phyloP scores from a whole-genome alignment of 2,888 invertebrate genomes.

The Keiferia lycopersicella region DNA sequence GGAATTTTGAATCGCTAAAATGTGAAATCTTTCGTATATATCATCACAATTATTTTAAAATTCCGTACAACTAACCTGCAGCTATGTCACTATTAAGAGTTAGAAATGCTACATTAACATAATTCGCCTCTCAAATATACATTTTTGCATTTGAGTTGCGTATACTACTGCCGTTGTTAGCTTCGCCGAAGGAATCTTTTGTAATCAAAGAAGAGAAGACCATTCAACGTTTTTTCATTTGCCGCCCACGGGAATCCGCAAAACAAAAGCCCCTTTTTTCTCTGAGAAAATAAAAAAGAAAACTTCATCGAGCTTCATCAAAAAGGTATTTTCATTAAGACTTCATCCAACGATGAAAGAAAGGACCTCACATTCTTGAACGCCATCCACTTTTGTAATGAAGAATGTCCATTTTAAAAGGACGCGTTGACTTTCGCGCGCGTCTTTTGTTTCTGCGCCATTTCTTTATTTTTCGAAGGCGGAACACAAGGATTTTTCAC shows the following conservation, averaged over 20 bases:
- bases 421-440: constrained; percentile 36
- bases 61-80: too few relatives aligned
- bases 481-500: too few relatives aligned
- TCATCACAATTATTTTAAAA: too few relatives aligned
- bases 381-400: constrained; percentile 67
- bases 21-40: too few relatives aligned
- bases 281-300: constrained; percentile 47
- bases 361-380: constrained; percentile 71
- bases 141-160: too few relatives aligned
- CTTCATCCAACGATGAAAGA: constrained; percentile 65
- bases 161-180: neutral
- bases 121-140: too few relatives aligned
- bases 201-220: constrained; percentile 8
- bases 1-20: too few relatives aligned
- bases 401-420: constrained; percentile 77
- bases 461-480: constrained; percentile 40
- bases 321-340: constrained; percentile 78
- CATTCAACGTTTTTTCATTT: constrained; percentile 30
- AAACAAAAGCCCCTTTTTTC: constrained; percentile 37
- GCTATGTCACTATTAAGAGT: too few relatives aligned
- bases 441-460: constrained; percentile 53
- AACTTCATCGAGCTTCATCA: constrained; percentile 61
- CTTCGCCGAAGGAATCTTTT: constrained; percentile 2
- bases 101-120: too few relatives aligned
- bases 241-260: constrained; percentile 23